A percentile compares a stretch with the other conserved stretches of the same genome.
Conservation (phyloP, 2,113 vertebrate species). For the Atractosteus spatula region DNA sequence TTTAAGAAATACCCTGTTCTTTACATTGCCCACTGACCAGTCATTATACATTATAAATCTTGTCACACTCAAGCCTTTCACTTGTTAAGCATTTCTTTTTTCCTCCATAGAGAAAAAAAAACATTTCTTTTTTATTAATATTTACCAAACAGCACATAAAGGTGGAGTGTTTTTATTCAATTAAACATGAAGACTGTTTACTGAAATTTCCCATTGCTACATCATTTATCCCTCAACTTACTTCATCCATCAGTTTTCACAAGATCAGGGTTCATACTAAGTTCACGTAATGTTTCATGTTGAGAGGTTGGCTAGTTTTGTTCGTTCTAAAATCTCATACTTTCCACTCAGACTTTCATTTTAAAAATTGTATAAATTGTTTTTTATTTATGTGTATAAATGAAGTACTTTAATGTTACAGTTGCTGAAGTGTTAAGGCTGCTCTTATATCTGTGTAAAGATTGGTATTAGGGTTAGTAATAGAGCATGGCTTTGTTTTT, state of each 20-base stretch:
- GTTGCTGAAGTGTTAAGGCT: no score
- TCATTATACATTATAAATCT: conserved; percentile 24
- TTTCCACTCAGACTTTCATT: no score
- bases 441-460: no score
- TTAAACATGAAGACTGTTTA: conserved; percentile 5
- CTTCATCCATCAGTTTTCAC: background rate
- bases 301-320: background rate
- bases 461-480: no score
- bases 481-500: no score
- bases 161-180: conserved; percentile 7
- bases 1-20: conserved; percentile 32
- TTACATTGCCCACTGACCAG: conserved; percentile 15
- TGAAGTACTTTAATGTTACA: no score
- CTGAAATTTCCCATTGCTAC: conserved; percentile 6
- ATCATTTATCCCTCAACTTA: background rate
- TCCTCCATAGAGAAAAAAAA: background rate
- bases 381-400: no score
- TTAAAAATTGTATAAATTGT: no score
- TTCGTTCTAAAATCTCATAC: background rate
- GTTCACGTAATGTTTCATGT: background rate
- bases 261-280: background rate
- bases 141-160: conserved; percentile 10
- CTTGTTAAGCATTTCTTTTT: conserved; percentile 16
- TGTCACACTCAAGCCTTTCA: conserved; percentile 2
- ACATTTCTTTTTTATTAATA: conserved; percentile 12